These are phyloP conservation scores for Perdix hodgsoniae DNA, from an alignment of 2,797 vertebrate species.

Conservation along the genomic window DNA sequence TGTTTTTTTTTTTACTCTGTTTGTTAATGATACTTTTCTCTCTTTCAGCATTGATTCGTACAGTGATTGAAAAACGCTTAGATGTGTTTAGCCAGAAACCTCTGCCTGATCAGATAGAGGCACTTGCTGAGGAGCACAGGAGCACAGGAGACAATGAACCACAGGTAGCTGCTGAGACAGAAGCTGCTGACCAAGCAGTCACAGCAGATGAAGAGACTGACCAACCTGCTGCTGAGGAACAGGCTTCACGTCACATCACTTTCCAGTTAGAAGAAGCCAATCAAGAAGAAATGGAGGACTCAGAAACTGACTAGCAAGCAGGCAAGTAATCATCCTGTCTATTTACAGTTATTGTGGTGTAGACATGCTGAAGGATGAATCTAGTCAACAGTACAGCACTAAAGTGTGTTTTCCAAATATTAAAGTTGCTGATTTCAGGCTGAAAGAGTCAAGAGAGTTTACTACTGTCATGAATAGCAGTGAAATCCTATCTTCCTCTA, in stretches of 20 bases:
- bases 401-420: neutral
- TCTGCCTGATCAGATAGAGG: neutral
- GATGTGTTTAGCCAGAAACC: conserved; percentile 42
- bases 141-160: neutral
- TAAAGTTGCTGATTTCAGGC: conserved; percentile 19
- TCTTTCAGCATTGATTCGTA: conserved; percentile 86
- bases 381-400: neutral
- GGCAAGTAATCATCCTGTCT: neutral
- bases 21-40: conserved; percentile 23
- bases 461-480: neutral
- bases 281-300: neutral
- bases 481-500: neutral
- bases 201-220: neutral
- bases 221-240: neutral
- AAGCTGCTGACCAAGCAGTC: neutral
- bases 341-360: neutral
- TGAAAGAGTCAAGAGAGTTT: neutral
- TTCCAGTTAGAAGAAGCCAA: neutral
- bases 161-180: neutral
- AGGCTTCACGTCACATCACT: neutral
- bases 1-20: neutral
- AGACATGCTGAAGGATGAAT: neutral
- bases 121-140: neutral
- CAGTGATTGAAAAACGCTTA: conserved; percentile 79
- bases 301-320: neutral